Conservation (phyloP, 30 jellyfish, hydroid and myxozoan species). For the Hydractinia echinata region DNA sequence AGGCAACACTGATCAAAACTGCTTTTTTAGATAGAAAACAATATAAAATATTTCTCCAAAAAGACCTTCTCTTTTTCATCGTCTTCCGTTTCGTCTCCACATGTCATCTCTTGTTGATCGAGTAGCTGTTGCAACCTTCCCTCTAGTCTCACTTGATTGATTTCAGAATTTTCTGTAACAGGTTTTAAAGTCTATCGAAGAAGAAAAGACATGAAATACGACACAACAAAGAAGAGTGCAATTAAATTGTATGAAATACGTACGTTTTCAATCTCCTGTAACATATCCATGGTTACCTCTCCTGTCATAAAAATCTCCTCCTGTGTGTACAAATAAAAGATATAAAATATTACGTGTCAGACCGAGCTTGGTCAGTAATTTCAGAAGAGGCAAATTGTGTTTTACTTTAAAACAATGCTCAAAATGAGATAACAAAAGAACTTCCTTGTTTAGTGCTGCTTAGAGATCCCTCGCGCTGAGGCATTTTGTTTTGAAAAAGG, state of each 20-base stretch:
- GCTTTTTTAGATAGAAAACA: no score
- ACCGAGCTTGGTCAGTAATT: neutral
- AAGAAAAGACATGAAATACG: neutral
- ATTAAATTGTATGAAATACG: neutral
- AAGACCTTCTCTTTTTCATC: no score
- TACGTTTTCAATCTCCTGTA: neutral
- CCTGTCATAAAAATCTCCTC: conserved; percentile 3
- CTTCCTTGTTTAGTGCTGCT: no score
- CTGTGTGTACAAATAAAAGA: neutral
- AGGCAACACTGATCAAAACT: no score
- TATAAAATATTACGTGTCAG: neutral
- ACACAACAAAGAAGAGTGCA: neutral
- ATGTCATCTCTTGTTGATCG: neutral
- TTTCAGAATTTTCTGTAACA: neutral
- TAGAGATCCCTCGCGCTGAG: no score
- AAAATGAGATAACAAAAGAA: no score
- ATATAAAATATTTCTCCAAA: no score
- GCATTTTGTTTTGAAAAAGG: no score
- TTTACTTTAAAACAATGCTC: neutral
- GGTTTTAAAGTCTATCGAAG: neutral
- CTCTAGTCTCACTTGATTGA: neutral
- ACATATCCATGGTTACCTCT: neutral
- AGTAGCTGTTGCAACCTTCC: conserved; percentile 1
- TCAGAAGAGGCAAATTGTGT: neutral
- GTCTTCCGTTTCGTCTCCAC: no score